Evolutionary conservation across 1,140 invertebrate species (phyloP).

Genomic region (Euura lappo): DNA sequence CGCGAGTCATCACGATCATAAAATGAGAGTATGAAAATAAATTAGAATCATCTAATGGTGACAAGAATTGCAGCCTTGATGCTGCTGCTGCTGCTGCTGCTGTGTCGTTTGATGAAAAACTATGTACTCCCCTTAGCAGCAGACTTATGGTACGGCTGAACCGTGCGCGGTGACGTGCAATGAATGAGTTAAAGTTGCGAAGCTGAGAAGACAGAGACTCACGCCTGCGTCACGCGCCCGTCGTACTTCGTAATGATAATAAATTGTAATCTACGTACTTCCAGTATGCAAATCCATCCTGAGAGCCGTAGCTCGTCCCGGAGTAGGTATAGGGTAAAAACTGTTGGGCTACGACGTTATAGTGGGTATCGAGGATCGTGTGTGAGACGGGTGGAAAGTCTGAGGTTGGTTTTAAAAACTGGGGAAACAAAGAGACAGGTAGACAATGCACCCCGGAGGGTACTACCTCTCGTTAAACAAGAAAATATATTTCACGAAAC

Average conservation of each 20-base stretch:
- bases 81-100: too few relatives aligned
- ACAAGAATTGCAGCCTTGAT: too few relatives aligned
- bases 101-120: too few relatives aligned
- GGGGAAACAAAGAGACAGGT: constrained; percentile 8
- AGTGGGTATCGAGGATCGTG: neutral
- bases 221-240: neutral
- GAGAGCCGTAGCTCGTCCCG: neutral
- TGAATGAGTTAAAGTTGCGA: neutral
- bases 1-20: too few relatives aligned
- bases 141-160: too few relatives aligned
- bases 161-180: too few relatives aligned
- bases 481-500: constrained; percentile 14
- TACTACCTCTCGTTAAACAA: constrained; percentile 10
- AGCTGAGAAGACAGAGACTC: constrained; percentile 6
- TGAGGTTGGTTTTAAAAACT: neutral
- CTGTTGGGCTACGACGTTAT: neutral
- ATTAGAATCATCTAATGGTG: too few relatives aligned
- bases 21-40: too few relatives aligned
- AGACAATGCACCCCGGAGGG: constrained; percentile 9
- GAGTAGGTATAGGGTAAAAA: neutral
- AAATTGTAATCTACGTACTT: constrained; percentile 5
- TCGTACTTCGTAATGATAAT: constrained; percentile 7
- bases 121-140: too few relatives aligned
- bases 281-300: neutral
- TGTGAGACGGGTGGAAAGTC: neutral